A percentile compares a stretch with the other conserved stretches of the same genome.
Evolutionary conservation across 2,888 invertebrate genomes (phyloP).

Genomic region (Barypeithes pellucidus): DNA sequence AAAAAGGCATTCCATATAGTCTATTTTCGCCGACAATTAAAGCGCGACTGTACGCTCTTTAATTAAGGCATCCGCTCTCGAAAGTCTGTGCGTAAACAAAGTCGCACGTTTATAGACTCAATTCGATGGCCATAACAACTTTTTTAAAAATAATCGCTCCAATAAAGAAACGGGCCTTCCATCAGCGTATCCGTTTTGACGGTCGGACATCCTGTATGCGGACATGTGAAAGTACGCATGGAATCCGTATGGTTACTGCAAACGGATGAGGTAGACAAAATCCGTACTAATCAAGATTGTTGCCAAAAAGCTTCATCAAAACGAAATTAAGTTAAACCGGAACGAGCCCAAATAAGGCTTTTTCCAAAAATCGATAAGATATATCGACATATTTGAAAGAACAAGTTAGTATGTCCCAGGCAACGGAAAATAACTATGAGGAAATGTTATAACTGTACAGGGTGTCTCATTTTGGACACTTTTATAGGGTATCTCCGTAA

Average conservation of each 20-base stretch:
- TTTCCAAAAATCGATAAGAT: too few relatives aligned
- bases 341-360: too few relatives aligned
- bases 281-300: too few relatives aligned
- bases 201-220: constrained; percentile 49
- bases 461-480: too few relatives aligned
- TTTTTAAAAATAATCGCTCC: constrained; percentile 42
- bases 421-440: too few relatives aligned
- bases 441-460: too few relatives aligned
- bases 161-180: constrained; percentile 46
- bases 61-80: constrained; percentile 65
- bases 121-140: constrained; percentile 47
- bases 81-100: constrained; percentile 53
- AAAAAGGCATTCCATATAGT: constrained; percentile 6
- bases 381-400: too few relatives aligned
- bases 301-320: too few relatives aligned
- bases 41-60: constrained; percentile 59
- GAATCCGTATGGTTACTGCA: constrained; percentile 15
- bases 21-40: constrained; percentile 41
- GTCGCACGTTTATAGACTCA: constrained; percentile 61
- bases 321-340: too few relatives aligned
- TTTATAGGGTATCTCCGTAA: too few relatives aligned
- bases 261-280: background rate
- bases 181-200: constrained; percentile 48
- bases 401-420: too few relatives aligned
- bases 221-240: constrained; percentile 30